Evolutionary conservation across 1,140 invertebrate genomes (phyloP), one percentile per base, ranked within the genome.

Genomic region (Drosophila biarmipes): DNA sequence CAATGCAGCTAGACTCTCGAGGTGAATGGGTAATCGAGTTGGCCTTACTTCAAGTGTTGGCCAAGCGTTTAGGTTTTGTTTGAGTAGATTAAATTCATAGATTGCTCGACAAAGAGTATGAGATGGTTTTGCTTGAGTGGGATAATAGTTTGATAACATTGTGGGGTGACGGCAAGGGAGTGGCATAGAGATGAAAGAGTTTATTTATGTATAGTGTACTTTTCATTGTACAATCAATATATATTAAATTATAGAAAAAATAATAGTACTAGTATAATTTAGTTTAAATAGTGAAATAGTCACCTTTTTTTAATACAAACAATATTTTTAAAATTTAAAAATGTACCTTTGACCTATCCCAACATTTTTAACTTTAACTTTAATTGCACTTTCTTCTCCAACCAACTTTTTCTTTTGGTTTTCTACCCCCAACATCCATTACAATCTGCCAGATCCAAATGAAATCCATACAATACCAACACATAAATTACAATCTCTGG

Each of bases 401-500:
- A 29, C 15, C 57, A 12, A 12, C 46, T 8, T 35, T 38, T 12
- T 38, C 11, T 8, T 11, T 11, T 5, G 6, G 2, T 7, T 0
- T 14, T n/a, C 11, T 12, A 17, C 3, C 8, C 8, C 11, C 1
- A 48, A 31, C 24, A 31, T 48, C 15, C 29, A 51, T 51, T 51
- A 34, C 38, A 31, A 17, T 6, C 14, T 42, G 10, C 4, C 27
- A 51, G 52, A 52, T 66, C 59, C 12, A 69, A 69, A 46, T 68
- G 38, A 48, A 69, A 46, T 56, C 42, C 31, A 15, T 10, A 35
- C 38, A 53, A 67, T 34, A 51, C n/a, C 12, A 40, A 53, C 21
- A 37, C 11, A 66, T 64, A 66, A 68, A 37, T 46, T 66, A 66
- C 46, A 48, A 66, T 63, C 21, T 15, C 24, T n/a, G 35, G 31